Conservation (phyloP, 2,888 invertebrate genomes). For the Caenorhabditis japonica region DNA sequence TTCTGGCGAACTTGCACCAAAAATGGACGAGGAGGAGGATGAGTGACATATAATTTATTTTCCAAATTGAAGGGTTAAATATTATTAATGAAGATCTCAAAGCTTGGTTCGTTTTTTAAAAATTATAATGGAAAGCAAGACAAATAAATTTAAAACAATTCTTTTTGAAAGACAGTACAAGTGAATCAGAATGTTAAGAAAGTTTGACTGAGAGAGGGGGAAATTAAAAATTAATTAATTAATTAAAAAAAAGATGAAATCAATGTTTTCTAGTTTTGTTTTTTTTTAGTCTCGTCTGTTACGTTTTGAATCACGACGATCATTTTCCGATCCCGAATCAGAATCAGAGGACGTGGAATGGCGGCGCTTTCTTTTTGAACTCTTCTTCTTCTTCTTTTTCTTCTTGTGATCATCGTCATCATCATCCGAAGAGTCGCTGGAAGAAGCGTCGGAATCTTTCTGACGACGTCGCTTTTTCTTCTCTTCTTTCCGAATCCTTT, state of each 20-base stretch:
- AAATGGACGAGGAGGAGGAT: constrained; percentile 25
- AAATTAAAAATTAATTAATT: not conserved
- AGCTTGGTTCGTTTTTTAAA: too few relatives aligned
- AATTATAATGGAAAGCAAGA: constrained; percentile 15
- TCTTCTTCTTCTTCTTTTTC: constrained; percentile 43
- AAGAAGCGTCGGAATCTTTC: not conserved
- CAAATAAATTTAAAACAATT: constrained; percentile 2
- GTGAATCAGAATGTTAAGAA: not conserved
- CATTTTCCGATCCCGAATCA: constrained; percentile 14
- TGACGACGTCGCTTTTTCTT: constrained; percentile 16
- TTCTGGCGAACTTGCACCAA: constrained; percentile 23
- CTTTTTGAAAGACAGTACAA: too few relatives aligned
- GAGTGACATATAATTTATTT: constrained; percentile 14
- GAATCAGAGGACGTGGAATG: constrained; percentile 15
- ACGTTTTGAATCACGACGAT: constrained; percentile 22
- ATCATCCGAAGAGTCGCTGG: constrained; percentile 20
- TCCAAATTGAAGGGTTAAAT: constrained; percentile 2
- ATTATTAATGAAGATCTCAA: constrained; percentile 21
- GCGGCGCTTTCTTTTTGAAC: constrained; percentile 24
- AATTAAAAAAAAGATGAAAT: constrained; percentile 3
- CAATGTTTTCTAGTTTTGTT: too few relatives aligned
- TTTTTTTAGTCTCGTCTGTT: not conserved
- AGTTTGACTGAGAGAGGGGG: not conserved
- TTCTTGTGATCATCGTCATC: constrained; percentile 2
- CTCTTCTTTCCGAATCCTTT: constrained; percentile 12